Evolutionary conservation across 1,140 invertebrate species (phyloP).

Genomic region (Ooceraea biroi): DNA sequence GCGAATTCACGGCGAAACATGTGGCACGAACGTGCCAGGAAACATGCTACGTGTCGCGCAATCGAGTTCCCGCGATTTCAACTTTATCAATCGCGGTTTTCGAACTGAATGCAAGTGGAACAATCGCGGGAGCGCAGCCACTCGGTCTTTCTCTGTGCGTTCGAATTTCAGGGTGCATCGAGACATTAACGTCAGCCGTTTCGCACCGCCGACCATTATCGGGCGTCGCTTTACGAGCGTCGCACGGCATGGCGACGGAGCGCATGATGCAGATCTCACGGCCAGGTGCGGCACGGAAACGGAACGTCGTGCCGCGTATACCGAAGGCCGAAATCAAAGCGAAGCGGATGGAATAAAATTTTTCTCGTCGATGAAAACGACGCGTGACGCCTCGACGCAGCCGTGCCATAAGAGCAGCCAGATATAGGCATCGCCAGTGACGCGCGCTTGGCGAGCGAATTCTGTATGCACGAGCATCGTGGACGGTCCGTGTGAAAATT

Average conservation of each 20-base stretch:
- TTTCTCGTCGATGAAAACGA: constrained; percentile 9
- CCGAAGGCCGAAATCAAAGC: constrained; percentile 15
- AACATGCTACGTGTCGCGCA: neutral
- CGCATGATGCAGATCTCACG: neutral
- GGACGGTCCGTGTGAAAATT: neutral
- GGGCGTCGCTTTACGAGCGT: constrained; percentile 7
- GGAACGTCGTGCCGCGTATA: neutral
- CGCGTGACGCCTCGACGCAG: neutral
- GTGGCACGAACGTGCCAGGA: neutral
- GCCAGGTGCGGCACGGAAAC: constrained; percentile 20
- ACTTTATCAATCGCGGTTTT: neutral
- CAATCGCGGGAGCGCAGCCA: constrained; percentile 7
- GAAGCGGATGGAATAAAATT: constrained; percentile 17
- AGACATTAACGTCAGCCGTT: constrained; percentile 29
- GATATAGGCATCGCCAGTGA: constrained; percentile 17
- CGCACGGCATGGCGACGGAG: neutral
- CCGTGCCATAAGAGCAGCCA: neutral
- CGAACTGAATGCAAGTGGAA: constrained; percentile 25
- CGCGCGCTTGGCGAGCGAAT: neutral
- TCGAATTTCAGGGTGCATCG: constrained; percentile 34
- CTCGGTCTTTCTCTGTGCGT: neutral
- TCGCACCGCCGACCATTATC: constrained; percentile 21
- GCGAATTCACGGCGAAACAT: neutral
- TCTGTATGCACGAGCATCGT: neutral
- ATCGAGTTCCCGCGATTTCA: constrained; percentile 14